Percentiles rank a stretch among this genome's conserved stretches.
Evolutionary conservation across 53 echinoderm and acorn worm species (phyloP).

Genomic region (Mesocentrotus franciscanus): DNA sequence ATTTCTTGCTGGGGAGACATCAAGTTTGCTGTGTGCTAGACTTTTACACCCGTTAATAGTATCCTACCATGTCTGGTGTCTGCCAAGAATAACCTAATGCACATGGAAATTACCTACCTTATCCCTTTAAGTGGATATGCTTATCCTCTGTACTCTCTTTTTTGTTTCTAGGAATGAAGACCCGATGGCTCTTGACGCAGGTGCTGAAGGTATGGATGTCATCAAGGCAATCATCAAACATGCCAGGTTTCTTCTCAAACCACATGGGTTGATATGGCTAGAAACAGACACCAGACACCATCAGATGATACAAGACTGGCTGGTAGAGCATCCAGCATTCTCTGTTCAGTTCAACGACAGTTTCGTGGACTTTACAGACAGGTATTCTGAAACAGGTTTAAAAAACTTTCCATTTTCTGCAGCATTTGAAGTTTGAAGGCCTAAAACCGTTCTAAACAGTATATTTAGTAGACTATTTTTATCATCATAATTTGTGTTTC

Average conservation of each 20-base stretch:
- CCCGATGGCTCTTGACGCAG: constrained; percentile 75
- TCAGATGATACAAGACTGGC: constrained; percentile 66
- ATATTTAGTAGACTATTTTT: not conserved
- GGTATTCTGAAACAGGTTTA: constrained; percentile 55
- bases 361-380: constrained; percentile 81
- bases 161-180: constrained; percentile 78
- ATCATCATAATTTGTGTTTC: not conserved
- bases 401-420: not conserved
- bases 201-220: constrained; percentile 78
- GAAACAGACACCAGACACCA: constrained; percentile 88
- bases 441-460: not conserved
- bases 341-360: constrained; percentile 70
- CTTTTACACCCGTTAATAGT: too few species aligned
- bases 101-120: too few species aligned
- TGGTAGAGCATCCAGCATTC: constrained; percentile 56
- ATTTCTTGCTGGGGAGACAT: too few species aligned
- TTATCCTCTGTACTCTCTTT: not conserved
- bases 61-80: too few species aligned
- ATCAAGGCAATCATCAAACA: constrained; percentile 73
- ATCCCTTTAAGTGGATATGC: not conserved
- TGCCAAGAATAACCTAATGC: too few species aligned
- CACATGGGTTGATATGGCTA: constrained; percentile 86
- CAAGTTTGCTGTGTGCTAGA: too few species aligned
- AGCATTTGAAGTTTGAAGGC: not conserved
- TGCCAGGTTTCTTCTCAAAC: constrained; percentile 74